Percentiles rank a stretch among this genome's conserved stretches.
Conservation (phyloP, 2,113 vertebrate species). For the Ochotona curzoniae region DNA sequence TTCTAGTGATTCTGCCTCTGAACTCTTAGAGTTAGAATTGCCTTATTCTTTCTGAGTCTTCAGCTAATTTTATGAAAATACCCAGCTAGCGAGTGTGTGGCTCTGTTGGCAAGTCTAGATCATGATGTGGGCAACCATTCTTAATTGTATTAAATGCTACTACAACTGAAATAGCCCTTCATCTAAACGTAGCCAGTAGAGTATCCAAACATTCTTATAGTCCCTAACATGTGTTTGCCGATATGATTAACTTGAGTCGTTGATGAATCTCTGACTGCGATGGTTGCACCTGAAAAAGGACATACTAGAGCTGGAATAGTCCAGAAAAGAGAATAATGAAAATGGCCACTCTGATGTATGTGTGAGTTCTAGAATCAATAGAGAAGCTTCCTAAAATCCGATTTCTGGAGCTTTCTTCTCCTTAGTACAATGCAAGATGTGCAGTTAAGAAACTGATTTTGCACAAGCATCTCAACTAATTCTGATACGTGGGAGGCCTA, state of each 20-base stretch:
- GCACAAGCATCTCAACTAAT: not conserved
- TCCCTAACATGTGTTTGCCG: not conserved
- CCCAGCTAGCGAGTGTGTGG: rapidly evolving
- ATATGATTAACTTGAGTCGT: not conserved
- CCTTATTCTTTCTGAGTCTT: not conserved
- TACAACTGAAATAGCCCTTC: not conserved
- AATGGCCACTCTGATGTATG: not conserved
- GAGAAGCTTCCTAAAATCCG: not conserved
- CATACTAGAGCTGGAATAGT: not conserved
- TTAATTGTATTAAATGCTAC: not conserved
- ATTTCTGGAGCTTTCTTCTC: not conserved
- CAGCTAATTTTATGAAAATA: not conserved
- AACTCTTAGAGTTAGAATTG: not conserved
- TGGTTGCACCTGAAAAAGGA: not conserved
- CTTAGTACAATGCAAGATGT: not conserved
- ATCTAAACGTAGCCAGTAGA: not conserved
- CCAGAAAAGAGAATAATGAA: not conserved
- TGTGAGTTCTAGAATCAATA: not conserved
- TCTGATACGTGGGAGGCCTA: not conserved
- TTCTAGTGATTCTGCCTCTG: not conserved
- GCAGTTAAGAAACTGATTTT: not conserved
- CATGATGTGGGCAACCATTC: not conserved
- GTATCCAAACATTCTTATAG: not conserved
- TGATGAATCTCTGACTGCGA: not conserved
- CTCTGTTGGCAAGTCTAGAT: not conserved